A percentile compares a stretch with the other conserved stretches of the same genome.
Evolutionary conservation across 2,797 vertebrate species (phyloP).

Genomic region (Rhynchotus rufescens): DNA sequence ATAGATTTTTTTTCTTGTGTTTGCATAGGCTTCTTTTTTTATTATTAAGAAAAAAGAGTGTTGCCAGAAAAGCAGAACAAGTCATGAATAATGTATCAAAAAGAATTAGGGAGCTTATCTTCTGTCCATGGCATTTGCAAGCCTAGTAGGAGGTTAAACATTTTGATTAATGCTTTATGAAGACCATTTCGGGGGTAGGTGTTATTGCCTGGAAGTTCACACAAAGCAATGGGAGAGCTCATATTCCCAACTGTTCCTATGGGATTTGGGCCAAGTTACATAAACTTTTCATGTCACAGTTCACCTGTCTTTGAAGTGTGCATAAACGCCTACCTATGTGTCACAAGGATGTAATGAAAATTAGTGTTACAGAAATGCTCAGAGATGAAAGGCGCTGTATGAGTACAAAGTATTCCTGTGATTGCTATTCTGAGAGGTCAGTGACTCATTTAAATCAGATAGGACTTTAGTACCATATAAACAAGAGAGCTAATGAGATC

Average conservation of each 20-base stretch:
- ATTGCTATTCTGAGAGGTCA: slow-evolving; percentile 30
- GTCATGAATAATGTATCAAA: slow-evolving; percentile 66
- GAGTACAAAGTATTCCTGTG: slow-evolving; percentile 35
- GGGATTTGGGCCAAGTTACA: slow-evolving; percentile 49
- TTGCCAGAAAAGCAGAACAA: slow-evolving; percentile 41
- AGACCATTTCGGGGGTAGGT: slow-evolving; percentile 31
- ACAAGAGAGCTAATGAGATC: neutral
- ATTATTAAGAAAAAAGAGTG: neutral
- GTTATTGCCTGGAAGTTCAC: slow-evolving; percentile 23
- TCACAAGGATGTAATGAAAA: slow-evolving; percentile 16
- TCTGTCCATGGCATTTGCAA: slow-evolving; percentile 44
- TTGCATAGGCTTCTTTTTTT: neutral
- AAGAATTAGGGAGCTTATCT: slow-evolving; percentile 58
- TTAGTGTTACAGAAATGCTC: neutral
- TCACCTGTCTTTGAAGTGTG: slow-evolving; percentile 52
- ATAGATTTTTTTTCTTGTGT: neutral
- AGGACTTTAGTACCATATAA: slow-evolving; percentile 22
- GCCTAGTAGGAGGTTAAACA: slow-evolving; percentile 68
- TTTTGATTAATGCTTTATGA: slow-evolving; percentile 70
- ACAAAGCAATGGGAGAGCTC: slow-evolving; percentile 43
- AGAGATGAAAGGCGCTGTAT: neutral
- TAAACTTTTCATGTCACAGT: slow-evolving; percentile 1
- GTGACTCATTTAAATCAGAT: neutral
- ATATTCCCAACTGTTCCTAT: slow-evolving; percentile 39
- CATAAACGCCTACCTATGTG: neutral